A percentile compares a stretch with the other conserved stretches of the same genome.
Evolutionary conservation across 2,888 invertebrate genomes (phyloP).

Genomic region (Odontomyia ornata): DNA sequence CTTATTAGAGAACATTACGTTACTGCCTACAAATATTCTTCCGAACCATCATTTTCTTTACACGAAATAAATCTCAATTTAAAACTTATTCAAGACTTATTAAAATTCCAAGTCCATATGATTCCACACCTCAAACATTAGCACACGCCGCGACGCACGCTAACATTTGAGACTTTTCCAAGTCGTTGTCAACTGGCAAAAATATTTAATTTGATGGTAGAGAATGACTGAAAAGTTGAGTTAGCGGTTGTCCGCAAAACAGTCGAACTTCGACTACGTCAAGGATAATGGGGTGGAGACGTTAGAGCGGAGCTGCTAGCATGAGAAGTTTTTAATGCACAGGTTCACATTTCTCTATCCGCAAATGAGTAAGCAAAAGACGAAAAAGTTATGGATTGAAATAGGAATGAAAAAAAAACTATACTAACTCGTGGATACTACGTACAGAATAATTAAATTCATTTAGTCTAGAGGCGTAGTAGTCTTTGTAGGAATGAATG

Average conservation of each 20-base stretch:
- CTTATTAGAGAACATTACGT: too few species aligned
- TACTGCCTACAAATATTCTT: too few species aligned
- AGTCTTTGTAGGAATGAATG: not conserved
- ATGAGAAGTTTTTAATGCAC: constrained; percentile 1
- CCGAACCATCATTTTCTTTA: too few species aligned
- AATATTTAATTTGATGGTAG: constrained; percentile 6
- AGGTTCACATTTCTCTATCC: constrained; percentile 6
- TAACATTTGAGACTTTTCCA: not conserved
- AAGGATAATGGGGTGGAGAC: not conserved
- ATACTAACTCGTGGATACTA: not conserved
- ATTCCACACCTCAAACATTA: not conserved
- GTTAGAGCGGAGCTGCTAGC: not conserved
- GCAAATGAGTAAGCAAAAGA: not conserved
- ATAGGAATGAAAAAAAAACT: not conserved
- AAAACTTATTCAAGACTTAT: not conserved
- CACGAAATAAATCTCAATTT: too few species aligned
- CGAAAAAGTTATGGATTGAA: constrained; percentile 9
- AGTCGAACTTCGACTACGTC: not conserved
- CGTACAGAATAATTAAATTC: constrained; percentile 19
- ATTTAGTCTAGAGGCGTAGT: not conserved
- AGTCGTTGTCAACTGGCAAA: not conserved
- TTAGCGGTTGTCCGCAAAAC: not conserved
- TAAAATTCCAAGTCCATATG: constrained; percentile 3
- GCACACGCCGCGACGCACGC: too few species aligned
- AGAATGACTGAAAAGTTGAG: too few species aligned